Evolutionary conservation across 2,113 vertebrate species (phyloP).

Genomic region (Perca schrenkii): DNA sequence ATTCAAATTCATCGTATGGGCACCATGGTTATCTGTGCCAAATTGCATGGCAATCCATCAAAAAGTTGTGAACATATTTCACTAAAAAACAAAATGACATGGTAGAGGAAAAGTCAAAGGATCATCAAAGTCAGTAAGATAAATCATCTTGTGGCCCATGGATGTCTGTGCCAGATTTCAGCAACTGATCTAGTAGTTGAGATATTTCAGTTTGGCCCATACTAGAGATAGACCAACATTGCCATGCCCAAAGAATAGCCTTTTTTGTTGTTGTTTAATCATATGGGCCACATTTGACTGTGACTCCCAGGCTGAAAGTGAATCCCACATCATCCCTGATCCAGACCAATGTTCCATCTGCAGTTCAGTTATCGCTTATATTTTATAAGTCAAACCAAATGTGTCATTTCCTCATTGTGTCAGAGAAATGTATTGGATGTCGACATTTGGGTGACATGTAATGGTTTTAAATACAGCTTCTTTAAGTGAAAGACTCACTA

Average conservation of each 20-base stretch:
- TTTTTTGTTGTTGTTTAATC: not conserved
- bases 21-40: not conserved
- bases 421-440: slow-evolving; percentile 2
- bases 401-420: not conserved
- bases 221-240: too few relatives aligned
- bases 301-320: not conserved
- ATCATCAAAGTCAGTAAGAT: not conserved
- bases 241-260: too few relatives aligned
- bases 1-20: not conserved
- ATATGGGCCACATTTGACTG: not conserved
- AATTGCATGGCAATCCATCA: not conserved
- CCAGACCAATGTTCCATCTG: not conserved
- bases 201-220: too few relatives aligned
- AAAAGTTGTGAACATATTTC: not conserved
- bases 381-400: not conserved
- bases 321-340: not conserved
- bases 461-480: not conserved
- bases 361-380: not conserved
- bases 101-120: not conserved
- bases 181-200: too few relatives aligned
- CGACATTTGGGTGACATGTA: not conserved
- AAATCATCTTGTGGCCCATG: not conserved
- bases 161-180: too few relatives aligned
- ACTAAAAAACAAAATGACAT: not conserved
- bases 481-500: slow-evolving; percentile 25